Conservation (phyloP, 2,797 vertebrate genomes). For the Labroides dimidiatus region DNA sequence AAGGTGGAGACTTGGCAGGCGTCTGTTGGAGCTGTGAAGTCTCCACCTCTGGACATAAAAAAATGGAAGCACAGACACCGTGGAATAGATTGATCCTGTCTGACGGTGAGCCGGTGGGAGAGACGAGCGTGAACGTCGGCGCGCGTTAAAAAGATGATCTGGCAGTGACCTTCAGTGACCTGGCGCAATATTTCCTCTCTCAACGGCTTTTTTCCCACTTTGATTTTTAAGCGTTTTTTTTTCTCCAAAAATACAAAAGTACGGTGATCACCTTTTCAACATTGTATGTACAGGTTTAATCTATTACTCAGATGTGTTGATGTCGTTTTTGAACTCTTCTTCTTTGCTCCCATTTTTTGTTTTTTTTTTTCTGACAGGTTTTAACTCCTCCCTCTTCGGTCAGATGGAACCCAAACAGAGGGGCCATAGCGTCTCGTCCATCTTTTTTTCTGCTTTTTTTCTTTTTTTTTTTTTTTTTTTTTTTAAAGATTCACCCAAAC, state of each 20-base stretch:
- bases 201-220: conserved; percentile 63
- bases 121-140: too few relatives aligned
- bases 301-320: conserved; percentile 60
- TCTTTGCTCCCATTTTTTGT: conserved; percentile 78
- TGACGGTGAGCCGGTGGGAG: conserved; percentile 56
- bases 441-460: conserved; percentile 82
- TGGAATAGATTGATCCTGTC: conserved; percentile 69
- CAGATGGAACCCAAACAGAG: conserved; percentile 60
- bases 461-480: conserved; percentile 79
- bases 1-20: conserved; percentile 65
- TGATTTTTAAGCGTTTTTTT: conserved; percentile 60
- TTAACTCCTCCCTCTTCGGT: conserved; percentile 56
- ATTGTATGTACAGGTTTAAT: conserved; percentile 79
- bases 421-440: conserved; percentile 77
- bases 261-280: conserved; percentile 46
- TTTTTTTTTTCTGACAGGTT: conserved; percentile 57
- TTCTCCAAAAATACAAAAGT: conserved; percentile 85
- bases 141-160: conserved; percentile 58
- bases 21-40: conserved; percentile 47
- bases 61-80: conserved; percentile 78
- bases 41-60: conserved; percentile 71
- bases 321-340: conserved; percentile 62
- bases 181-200: conserved; percentile 42
- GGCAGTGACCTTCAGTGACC: conserved; percentile 73
- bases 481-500: conserved; percentile 70